These are phyloP conservation scores for Cyclophora punctaria DNA, from an alignment of 2,888 invertebrate genomes.

Conservation along the genomic window DNA sequence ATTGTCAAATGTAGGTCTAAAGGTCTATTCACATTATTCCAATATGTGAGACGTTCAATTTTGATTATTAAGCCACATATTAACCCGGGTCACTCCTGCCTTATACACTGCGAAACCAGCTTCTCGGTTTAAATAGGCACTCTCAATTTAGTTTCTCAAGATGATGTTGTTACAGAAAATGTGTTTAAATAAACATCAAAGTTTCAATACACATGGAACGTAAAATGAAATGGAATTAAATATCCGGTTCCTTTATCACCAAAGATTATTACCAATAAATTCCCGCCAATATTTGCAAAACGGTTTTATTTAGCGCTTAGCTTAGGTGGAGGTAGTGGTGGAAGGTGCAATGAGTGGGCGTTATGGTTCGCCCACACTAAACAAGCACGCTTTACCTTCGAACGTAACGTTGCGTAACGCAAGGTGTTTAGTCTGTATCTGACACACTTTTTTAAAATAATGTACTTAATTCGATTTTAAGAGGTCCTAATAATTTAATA, in stretches of 20 bases:
- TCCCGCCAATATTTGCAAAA: slow-evolving; percentile 28
- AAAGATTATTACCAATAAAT: slow-evolving; percentile 19
- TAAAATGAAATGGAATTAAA: slow-evolving; percentile 42
- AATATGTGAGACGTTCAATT: too few species aligned
- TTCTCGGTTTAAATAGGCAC: too few species aligned
- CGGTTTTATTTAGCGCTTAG: slow-evolving; percentile 18
- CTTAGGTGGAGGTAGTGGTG: slow-evolving; percentile 16
- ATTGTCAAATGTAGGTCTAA: too few species aligned
- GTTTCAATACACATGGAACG: slow-evolving; percentile 32
- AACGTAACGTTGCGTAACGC: slow-evolving; percentile 9
- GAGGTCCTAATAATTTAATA: too few species aligned
- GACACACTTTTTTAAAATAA: not conserved
- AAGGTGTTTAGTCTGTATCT: not conserved
- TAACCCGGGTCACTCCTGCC: too few species aligned
- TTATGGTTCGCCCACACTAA: slow-evolving; percentile 15
- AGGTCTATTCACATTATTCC: too few species aligned
- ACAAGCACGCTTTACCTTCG: slow-evolving; percentile 6
- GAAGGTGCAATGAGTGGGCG: slow-evolving; percentile 34
- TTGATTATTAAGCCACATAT: too few species aligned
- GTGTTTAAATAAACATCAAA: slow-evolving; percentile 23
- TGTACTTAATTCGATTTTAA: too few species aligned
- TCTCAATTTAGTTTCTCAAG: too few species aligned
- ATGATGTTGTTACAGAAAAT: too few species aligned
- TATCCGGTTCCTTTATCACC: slow-evolving; percentile 26
- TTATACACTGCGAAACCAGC: too few species aligned